Conservation (phyloP, 2,113 vertebrate species). For the Lampris megalopsis region DNA sequence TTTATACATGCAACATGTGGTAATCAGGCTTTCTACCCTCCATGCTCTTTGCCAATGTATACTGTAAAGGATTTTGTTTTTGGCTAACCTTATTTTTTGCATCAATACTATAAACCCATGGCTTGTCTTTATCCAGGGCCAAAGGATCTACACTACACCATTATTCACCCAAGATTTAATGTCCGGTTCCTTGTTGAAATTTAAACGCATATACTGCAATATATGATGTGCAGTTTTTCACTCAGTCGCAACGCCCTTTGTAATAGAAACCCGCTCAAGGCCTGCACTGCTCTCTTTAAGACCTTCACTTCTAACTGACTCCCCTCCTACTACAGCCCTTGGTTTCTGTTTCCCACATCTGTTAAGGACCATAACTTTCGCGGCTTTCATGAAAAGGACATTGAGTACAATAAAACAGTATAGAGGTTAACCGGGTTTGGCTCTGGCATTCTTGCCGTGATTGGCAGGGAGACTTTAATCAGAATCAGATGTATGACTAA, state of each 20-base stretch:
- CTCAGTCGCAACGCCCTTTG: conserved; percentile 26
- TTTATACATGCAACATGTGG: too few relatives aligned
- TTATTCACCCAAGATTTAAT: too few relatives aligned
- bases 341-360: conserved; percentile 48
- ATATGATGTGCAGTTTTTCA: conserved; percentile 53
- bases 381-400: conserved; percentile 20
- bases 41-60: too few relatives aligned
- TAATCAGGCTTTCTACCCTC: too few relatives aligned
- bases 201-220: conserved; percentile 16
- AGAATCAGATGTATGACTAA: too few relatives aligned
- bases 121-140: too few relatives aligned
- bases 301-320: conserved; percentile 46
- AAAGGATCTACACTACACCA: too few relatives aligned
- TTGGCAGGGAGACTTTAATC: too few relatives aligned
- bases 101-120: too few relatives aligned
- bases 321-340: conserved; percentile 48
- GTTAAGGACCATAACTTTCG: conserved; percentile 38
- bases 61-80: too few relatives aligned
- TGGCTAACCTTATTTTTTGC: too few relatives aligned
- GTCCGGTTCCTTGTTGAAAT: not conserved
- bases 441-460: too few relatives aligned
- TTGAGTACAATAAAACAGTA: conserved; percentile 10
- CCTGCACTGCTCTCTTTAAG: conserved; percentile 46
- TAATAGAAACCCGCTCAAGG: conserved; percentile 30
- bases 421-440: conserved; percentile 2